phyloP scores from a whole-genome alignment of 2,113 vertebrate species.

The Thunnus thynnus region DNA sequence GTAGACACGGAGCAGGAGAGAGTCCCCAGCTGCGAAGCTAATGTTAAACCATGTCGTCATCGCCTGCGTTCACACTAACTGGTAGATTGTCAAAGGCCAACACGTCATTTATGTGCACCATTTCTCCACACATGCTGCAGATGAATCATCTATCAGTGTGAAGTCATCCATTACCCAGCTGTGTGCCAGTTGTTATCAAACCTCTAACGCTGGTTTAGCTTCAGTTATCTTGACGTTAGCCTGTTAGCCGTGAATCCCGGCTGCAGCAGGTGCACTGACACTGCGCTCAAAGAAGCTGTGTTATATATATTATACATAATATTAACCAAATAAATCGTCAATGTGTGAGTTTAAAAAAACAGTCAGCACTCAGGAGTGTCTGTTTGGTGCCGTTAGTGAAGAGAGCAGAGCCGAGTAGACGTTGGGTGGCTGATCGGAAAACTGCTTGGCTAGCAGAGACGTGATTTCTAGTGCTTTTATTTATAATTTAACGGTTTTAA shows the following conservation, averaged over 20 bases:
- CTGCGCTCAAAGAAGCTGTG: not conserved
- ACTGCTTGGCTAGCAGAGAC: constrained; percentile 73
- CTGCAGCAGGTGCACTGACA: constrained; percentile 76
- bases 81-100: constrained; percentile 38
- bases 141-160: not conserved
- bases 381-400: not conserved
- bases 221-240: constrained; percentile 61
- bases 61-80: constrained; percentile 39
- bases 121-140: not conserved
- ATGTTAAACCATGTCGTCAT: constrained; percentile 76
- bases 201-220: constrained; percentile 60
- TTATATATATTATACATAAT: not conserved
- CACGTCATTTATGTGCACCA: not conserved
- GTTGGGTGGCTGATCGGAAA: constrained; percentile 74
- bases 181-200: constrained; percentile 47
- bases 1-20: constrained; percentile 41
- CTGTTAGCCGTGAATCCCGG: constrained; percentile 61
- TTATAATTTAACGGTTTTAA: constrained; percentile 8
- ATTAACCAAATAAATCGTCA: not conserved
- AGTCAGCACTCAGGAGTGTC: not conserved
- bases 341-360: not conserved
- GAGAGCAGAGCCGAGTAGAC: constrained; percentile 22
- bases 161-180: constrained; percentile 42
- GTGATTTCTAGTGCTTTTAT: constrained; percentile 32
- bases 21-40: constrained; percentile 71